Percentiles rank a stretch among this genome's conserved stretches.
These are phyloP conservation scores for Pygoscelis adeliae DNA, from an alignment of 2,113 vertebrate genomes.

Conservation along the genomic window DNA sequence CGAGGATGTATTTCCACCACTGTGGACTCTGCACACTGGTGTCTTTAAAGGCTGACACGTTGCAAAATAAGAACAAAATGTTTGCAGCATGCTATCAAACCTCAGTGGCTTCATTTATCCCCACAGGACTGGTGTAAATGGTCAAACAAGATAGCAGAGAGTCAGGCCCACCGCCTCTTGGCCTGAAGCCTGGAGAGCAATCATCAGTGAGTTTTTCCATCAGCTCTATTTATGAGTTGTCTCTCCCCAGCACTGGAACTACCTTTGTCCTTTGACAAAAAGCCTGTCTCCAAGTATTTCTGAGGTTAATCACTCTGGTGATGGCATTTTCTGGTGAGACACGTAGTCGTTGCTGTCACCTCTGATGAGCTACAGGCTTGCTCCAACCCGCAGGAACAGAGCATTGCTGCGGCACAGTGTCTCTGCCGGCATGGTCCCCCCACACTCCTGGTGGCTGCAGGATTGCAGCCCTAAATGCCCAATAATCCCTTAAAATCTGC, in stretches of 20 bases:
- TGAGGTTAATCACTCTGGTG: background rate
- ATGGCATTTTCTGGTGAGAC: background rate
- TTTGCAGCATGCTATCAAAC: background rate
- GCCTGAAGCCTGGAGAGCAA: background rate
- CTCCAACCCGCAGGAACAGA: rapidly evolving
- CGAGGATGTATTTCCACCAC: background rate
- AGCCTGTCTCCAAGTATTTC: background rate
- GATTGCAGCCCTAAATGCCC: background rate
- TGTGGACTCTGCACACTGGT: background rate
- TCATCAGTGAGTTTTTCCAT: background rate
- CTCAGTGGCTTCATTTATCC: constrained; percentile 23
- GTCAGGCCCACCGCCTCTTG: background rate
- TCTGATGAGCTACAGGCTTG: background rate
- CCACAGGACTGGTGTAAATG: constrained; percentile 10
- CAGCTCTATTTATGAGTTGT: background rate
- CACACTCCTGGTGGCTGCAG: background rate
- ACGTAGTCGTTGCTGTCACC: background rate
- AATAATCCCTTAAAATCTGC: background rate
- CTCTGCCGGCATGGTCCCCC: background rate
- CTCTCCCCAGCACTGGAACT: background rate
- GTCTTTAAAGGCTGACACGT: background rate
- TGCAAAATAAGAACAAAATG: constrained; percentile 12
- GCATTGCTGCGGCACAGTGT: rapidly evolving
- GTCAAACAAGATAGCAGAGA: background rate
- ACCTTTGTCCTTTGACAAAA: background rate